phyloP scores from a whole-genome alignment of 2,888 invertebrate genomes.

The Drosophila paramelanica region DNA sequence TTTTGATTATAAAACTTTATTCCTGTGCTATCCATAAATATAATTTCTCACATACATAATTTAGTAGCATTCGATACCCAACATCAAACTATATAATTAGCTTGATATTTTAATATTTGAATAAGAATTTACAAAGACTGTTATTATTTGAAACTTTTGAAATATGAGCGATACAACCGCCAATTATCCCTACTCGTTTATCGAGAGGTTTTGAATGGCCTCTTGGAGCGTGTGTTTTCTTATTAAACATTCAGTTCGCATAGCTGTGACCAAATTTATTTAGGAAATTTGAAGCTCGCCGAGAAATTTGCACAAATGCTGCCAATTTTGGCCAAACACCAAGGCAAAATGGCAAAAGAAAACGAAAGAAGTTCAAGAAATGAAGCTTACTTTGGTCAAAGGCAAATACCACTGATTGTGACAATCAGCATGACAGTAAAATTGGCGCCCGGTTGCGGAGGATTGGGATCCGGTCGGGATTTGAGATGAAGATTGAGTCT shows the following conservation, averaged over 20 bases:
- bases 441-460: constrained; percentile 60
- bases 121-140: no score
- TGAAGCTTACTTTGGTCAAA: constrained; percentile 68
- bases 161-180: constrained; percentile 10
- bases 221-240: constrained; percentile 3
- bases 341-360: constrained; percentile 23
- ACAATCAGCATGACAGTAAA: constrained; percentile 75
- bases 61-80: no score
- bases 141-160: background rate
- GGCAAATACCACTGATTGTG: constrained; percentile 77
- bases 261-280: constrained; percentile 64
- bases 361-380: constrained; percentile 55
- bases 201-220: constrained; percentile 31
- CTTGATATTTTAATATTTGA: no score
- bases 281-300: constrained; percentile 55
- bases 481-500: constrained; percentile 22
- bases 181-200: constrained; percentile 55
- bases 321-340: constrained; percentile 43
- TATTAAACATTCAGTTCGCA: constrained; percentile 31
- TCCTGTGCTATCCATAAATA: no score
- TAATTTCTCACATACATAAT: no score
- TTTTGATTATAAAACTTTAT: no score
- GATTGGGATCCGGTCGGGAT: constrained; percentile 22
- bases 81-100: no score
- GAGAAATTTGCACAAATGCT: constrained; percentile 53